Base-by-base conservation (phyloP, 2,888 invertebrate genomes). In the Melanotus villosus region DNA sequence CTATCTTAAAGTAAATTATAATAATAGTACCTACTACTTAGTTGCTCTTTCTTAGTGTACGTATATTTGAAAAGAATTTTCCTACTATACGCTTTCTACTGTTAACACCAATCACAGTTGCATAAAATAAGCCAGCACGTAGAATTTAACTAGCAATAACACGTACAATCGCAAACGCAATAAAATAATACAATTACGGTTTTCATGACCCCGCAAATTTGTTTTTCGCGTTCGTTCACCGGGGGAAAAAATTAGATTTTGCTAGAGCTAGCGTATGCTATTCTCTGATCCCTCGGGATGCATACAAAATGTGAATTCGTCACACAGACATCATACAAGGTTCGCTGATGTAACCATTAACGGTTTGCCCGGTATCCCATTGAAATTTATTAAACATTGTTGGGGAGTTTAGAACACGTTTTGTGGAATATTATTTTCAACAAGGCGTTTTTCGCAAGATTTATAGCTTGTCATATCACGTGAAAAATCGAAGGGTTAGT, bases 171-270 rank as follows among this genome's bases (percentile, higher is more conserved):
- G 50, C 38, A 18, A 45, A 66, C 52, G 34, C 54, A 54, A 52
- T 60, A 45, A 60, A 67, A 60, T 60, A 54, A 65, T 56, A 19
- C 32, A 58, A 52, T 58, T 65, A 50, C 16, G 7, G 36, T 65
- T 65, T 65, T 65, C 52, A 60, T 43, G 43, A 47, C 45, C 38
- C 36, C 12, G 21, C 65, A 54, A 60, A 60, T 58, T 65, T 58
- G 47, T 36, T 43, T 30, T 18, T 23, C 58, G 36, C 43, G 60
- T 67, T 41, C 58, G 26, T 60, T 54, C 43, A 34, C 26, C 52
- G 66, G 34, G 32, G 57, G 50, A 47, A 59, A 68, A 68, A 68
- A 68, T 68, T 68, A 68, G 58, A 43, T 54, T 68, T 59, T 45
- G 50, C 50, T 50, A 38, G 41, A 62, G 62, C 47, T 41, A 50